phyloP scores from a whole-genome alignment of 2,113 vertebrate genomes.

The Albula glossodonta region DNA sequence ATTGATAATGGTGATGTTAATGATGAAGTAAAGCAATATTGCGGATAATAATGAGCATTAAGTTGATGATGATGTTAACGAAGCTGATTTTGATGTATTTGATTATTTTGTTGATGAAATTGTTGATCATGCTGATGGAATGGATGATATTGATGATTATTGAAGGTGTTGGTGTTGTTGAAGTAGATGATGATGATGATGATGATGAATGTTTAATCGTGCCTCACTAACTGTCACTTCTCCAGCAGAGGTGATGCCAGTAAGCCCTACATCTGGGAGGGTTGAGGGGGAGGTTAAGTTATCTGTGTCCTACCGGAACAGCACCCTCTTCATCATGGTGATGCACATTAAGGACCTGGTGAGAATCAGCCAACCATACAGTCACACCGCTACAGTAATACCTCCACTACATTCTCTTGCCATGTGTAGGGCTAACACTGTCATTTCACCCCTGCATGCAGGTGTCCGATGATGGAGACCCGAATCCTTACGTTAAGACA shows the following conservation, averaged over 20 bases:
- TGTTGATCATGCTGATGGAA: no score
- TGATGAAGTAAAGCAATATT: no score
- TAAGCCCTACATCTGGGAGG: conserved; percentile 84
- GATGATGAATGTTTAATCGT: not conserved
- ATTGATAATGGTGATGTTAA: no score
- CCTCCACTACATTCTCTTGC: no score
- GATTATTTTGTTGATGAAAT: no score
- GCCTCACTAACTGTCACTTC: not conserved
- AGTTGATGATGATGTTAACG: no score
- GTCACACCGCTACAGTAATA: not conserved
- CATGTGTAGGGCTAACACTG: not conserved
- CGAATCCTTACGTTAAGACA: conserved; percentile 97
- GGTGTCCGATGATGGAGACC: conserved; percentile 95
- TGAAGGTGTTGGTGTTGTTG: no score
- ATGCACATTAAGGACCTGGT: conserved; percentile 98
- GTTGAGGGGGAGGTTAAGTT: conserved; percentile 96
- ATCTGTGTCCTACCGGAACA: conserved; percentile 93
- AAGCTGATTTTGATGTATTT: no score
- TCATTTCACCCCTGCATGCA: conserved; percentile 44
- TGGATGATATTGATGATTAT: no score
- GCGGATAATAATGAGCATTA: no score
- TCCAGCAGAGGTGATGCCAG: conserved; percentile 62
- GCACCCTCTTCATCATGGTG: conserved; percentile 97
- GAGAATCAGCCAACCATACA: conserved; percentile 45
- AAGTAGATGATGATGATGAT: no score